Evolutionary conservation across 2,797 vertebrate genomes (phyloP).

Genomic region (Danio albolineatus): DNA sequence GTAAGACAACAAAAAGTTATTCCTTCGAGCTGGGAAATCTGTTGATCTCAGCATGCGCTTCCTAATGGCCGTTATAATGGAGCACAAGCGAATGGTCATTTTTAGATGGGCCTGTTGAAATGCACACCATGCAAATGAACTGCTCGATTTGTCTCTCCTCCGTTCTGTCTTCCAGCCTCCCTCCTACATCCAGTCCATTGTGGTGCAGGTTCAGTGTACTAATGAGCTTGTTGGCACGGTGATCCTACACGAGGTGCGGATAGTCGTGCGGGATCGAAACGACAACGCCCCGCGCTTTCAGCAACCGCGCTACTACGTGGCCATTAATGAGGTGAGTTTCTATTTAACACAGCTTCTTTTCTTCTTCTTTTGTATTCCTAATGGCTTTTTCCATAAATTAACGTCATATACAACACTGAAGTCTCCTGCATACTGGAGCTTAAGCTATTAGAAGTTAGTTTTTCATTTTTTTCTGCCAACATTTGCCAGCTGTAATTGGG

Average conservation of each 20-base stretch:
- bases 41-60: slow-evolving; percentile 19
- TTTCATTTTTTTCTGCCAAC: no score
- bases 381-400: slow-evolving; percentile 1
- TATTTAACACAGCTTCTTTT: neutral
- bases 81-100: slow-evolving; percentile 22
- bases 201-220: slow-evolving; percentile 92
- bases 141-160: neutral
- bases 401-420: neutral
- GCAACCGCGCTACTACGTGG: slow-evolving; percentile 88
- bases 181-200: slow-evolving; percentile 90
- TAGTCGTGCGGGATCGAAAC: slow-evolving; percentile 93
- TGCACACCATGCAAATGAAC: slow-evolving; percentile 39
- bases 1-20: no score
- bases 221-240: slow-evolving; percentile 91
- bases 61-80: neutral
- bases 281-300: slow-evolving; percentile 93
- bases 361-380: slow-evolving; percentile 7
- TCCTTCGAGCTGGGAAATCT: neutral
- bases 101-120: slow-evolving; percentile 5
- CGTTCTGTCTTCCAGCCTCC: slow-evolving; percentile 83
- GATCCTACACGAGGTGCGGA: slow-evolving; percentile 94
- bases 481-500: no score
- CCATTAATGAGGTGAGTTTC: slow-evolving; percentile 91
- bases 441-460: neutral
- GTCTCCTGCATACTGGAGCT: neutral